Evolutionary conservation across 2,113 vertebrate genomes (phyloP).

Genomic region (Cephalophus harveyi): DNA sequence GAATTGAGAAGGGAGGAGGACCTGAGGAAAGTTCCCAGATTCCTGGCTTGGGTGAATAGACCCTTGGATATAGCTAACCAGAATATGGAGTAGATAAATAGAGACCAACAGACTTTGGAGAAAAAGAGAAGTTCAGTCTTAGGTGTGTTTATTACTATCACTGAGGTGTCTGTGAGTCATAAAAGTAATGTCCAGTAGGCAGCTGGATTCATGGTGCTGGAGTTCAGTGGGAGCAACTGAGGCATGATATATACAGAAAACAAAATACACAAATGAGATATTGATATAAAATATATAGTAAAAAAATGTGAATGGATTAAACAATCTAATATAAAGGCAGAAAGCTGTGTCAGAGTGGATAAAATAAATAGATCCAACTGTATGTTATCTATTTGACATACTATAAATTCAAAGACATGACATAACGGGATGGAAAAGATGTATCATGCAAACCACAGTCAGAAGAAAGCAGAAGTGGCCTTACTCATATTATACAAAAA

Average conservation of each 20-base stretch:
- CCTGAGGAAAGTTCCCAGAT: not conserved
- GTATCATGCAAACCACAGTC: not conserved
- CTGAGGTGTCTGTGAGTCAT: not conserved
- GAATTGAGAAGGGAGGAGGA: not conserved
- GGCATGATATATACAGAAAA: not conserved
- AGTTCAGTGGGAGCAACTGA: not conserved
- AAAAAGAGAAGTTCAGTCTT: not conserved
- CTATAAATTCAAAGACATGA: not conserved
- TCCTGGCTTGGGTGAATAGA: not conserved
- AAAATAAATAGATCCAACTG: not conserved
- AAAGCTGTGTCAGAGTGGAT: not conserved
- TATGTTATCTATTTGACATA: not conserved
- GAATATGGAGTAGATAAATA: not conserved
- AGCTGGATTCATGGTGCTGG: not conserved
- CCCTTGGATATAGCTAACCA: not conserved
- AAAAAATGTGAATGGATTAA: not conserved
- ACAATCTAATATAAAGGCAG: not conserved
- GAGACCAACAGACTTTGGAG: not conserved
- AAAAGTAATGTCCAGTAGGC: not conserved
- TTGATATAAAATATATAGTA: not conserved
- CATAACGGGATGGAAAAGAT: not conserved
- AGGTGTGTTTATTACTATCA: not conserved
- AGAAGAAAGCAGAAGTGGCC: not conserved
- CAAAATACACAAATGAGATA: not conserved
- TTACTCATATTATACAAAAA: not conserved